A percentile compares a stretch with the other conserved stretches of the same genome.
Evolutionary conservation across 2,888 invertebrate genomes (phyloP).

Genomic region (Nomada ruficornis): DNA sequence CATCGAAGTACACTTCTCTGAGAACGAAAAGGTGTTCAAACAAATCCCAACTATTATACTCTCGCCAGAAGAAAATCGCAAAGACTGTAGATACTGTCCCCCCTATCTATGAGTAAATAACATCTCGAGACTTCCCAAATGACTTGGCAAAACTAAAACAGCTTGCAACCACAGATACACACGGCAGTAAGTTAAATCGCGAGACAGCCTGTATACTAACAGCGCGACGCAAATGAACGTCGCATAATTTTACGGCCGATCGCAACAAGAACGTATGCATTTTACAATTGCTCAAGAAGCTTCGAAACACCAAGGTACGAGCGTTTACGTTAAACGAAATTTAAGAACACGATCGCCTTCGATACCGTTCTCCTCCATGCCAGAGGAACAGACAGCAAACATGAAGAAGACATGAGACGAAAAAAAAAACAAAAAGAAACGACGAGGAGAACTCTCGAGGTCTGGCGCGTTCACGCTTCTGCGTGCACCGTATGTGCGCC

Average conservation of each 20-base stretch:
- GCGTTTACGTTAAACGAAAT: constrained; percentile 65
- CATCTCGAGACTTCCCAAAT: too few species aligned
- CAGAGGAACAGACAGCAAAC: constrained; percentile 62
- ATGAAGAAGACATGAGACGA: background rate
- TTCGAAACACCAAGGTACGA: background rate
- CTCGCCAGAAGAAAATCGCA: too few species aligned
- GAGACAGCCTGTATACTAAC: constrained; percentile 29
- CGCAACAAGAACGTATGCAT: constrained; percentile 2
- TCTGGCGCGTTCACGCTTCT: constrained; percentile 33
- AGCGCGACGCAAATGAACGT: constrained; percentile 8
- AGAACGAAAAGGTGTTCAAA: too few species aligned
- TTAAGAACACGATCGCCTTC: constrained; percentile 79
- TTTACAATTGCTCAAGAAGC: constrained; percentile 25
- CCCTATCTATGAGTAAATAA: too few species aligned
- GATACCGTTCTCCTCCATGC: constrained; percentile 58
- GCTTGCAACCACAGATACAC: too few species aligned
- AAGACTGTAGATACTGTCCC: too few species aligned
- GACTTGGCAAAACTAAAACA: too few species aligned
- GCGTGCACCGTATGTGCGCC: background rate
- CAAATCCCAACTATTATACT: too few species aligned
- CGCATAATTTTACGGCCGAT: constrained; percentile 46
- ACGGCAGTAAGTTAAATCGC: too few species aligned
- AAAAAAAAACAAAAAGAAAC: too few species aligned
- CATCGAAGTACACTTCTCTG: too few species aligned
- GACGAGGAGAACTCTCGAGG: background rate